phyloP scores from a whole-genome alignment of 2,888 invertebrate species.

The Galeopsomyia nigrocyanea region DNA sequence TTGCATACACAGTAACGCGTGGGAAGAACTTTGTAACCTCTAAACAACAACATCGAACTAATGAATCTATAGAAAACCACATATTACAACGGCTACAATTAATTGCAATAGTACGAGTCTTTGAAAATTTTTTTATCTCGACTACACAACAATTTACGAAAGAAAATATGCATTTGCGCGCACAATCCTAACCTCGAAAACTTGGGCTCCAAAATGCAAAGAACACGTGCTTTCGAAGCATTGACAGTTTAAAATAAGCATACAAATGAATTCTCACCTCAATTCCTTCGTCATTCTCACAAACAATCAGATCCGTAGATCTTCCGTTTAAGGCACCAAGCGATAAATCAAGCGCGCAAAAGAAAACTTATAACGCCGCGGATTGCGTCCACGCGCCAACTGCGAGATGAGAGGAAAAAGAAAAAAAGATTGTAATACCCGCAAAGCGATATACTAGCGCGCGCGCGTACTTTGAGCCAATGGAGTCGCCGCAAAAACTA shows the following conservation, averaged over 20 bases:
- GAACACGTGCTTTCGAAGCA: neutral
- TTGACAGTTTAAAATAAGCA: neutral
- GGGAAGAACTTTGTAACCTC: neutral
- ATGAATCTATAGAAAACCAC: neutral
- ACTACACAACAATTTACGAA: too few relatives aligned
- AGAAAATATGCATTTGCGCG: neutral
- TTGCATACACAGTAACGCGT: neutral
- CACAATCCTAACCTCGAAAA: constrained; percentile 29
- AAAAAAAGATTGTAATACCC: constrained; percentile 9
- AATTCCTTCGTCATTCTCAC: constrained; percentile 36
- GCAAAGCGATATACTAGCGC: constrained; percentile 17
- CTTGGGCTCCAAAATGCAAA: constrained; percentile 3
- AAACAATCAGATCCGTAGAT: neutral
- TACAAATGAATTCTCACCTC: constrained; percentile 27
- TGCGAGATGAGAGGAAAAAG: neutral
- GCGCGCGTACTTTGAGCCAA: neutral
- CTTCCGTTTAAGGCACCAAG: constrained; percentile 12
- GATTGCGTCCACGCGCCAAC: constrained; percentile 31
- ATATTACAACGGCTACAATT: neutral
- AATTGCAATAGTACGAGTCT: neutral
- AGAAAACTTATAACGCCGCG: neutral
- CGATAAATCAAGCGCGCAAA: neutral
- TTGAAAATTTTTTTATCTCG: neutral
- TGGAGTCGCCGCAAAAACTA: neutral
- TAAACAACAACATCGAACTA: neutral